Conservation (phyloP, 2,888 invertebrate genomes). For the Drosophila picticornis region DNA sequence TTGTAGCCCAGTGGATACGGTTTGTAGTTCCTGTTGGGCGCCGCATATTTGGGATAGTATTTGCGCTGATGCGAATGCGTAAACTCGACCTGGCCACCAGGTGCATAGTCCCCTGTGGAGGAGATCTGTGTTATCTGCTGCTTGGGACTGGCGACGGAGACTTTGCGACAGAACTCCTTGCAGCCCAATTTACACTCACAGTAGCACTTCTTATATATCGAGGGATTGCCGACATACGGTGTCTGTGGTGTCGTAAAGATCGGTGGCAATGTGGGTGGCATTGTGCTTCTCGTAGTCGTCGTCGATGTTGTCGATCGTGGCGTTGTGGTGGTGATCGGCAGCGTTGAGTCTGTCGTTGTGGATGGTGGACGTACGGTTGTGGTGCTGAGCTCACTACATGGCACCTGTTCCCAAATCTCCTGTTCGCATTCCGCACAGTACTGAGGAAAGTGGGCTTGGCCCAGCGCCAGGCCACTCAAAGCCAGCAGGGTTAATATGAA, state of each 20-base stretch:
- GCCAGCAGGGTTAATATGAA: conserved; percentile 39
- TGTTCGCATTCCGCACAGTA: conserved; percentile 80
- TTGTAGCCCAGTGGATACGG: conserved; percentile 61
- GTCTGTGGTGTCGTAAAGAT: conserved; percentile 4
- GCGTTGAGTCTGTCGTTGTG: conserved; percentile 1
- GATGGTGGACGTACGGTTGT: conserved; percentile 32
- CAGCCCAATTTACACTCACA: conserved; percentile 81
- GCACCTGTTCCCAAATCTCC: conserved; percentile 82
- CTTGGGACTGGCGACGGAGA: conserved; percentile 50
- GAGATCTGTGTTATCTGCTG: conserved; percentile 75
- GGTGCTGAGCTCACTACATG: conserved; percentile 66
- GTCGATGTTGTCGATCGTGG: conserved; percentile 2
- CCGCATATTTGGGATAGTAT: conserved; percentile 58
- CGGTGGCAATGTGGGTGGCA: background rate
- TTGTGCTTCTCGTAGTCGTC: background rate
- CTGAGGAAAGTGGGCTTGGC: conserved; percentile 53
- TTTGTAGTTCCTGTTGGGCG: conserved; percentile 34
- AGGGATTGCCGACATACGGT: conserved; percentile 10
- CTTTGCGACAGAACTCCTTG: conserved; percentile 82
- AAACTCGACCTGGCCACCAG: conserved; percentile 69
- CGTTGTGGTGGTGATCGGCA: conserved; percentile 19
- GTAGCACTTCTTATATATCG: conserved; percentile 75
- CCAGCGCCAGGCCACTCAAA: conserved; percentile 23
- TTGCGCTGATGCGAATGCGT: conserved; percentile 73
- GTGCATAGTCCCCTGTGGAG: conserved; percentile 59